Conservation (phyloP, 2,113 vertebrate species). For the Bufo bufo region DNA sequence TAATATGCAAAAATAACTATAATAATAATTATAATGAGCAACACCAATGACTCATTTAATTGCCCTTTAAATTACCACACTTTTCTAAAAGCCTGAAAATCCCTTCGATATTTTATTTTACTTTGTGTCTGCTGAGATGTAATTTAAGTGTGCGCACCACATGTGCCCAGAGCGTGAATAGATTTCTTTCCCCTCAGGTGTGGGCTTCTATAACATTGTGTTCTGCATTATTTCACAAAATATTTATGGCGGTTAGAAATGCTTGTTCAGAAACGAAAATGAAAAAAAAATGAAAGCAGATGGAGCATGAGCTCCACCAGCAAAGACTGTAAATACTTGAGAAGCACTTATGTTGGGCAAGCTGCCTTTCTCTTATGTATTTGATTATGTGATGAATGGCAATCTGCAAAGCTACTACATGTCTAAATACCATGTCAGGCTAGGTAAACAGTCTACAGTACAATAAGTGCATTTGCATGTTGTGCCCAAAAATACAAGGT, state of each 20-base stretch:
- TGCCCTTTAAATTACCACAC: not conserved
- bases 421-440: constrained; percentile 26
- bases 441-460: constrained; percentile 23
- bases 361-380: constrained; percentile 5
- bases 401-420: constrained; percentile 36
- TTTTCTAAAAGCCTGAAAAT: not conserved
- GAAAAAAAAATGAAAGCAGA: not conserved
- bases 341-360: not conserved
- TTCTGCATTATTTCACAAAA: constrained; percentile 19
- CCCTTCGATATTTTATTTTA: not conserved
- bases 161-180: constrained; percentile 15
- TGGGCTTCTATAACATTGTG: constrained; percentile 16
- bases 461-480: not conserved
- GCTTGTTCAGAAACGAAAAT: not conserved
- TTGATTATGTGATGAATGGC: constrained; percentile 29
- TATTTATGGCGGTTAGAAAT: constrained; percentile 14
- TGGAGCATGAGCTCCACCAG: not conserved
- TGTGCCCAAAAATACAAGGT: not conserved
- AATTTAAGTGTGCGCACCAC: not conserved
- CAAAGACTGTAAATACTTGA: not conserved
- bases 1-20: not conserved
- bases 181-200: not conserved
- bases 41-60: not conserved
- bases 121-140: not conserved
- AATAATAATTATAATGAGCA: not conserved